Conservation (phyloP, 2,113 vertebrate genomes). For the Capra hircus region DNA sequence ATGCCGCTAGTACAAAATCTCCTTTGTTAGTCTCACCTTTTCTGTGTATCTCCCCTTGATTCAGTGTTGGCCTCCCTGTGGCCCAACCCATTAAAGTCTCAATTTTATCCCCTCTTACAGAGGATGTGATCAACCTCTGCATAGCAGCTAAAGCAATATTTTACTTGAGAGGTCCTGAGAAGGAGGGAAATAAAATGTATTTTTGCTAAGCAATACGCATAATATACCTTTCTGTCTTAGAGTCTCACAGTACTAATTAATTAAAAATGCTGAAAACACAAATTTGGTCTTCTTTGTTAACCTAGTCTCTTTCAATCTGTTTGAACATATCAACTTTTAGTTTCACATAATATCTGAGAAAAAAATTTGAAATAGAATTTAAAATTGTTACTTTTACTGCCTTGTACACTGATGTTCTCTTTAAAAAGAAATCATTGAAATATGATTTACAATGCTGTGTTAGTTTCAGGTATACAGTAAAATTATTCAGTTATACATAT, state of each 20-base stretch:
- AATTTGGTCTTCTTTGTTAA: background rate
- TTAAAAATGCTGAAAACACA: background rate
- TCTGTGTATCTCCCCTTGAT: background rate
- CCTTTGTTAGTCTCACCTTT: background rate
- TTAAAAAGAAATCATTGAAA: background rate
- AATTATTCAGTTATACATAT: background rate
- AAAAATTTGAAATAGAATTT: background rate
- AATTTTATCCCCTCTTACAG: background rate
- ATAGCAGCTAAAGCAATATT: background rate
- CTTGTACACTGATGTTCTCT: background rate
- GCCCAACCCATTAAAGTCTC: background rate
- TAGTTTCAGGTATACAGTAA: background rate
- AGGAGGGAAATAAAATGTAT: background rate
- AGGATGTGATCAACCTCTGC: background rate
- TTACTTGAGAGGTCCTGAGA: background rate
- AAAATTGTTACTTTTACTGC: background rate
- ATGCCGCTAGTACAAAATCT: background rate
- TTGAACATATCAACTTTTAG: background rate
- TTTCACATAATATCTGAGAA: background rate
- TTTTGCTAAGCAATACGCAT: background rate
- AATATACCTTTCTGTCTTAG: background rate
- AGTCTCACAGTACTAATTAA: background rate
- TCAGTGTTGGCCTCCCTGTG: background rate
- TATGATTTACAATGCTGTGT: background rate
- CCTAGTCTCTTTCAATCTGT: background rate